Evolutionary conservation across 2,888 invertebrate genomes (phyloP).

Genomic region (Sympetrum striolatum): DNA sequence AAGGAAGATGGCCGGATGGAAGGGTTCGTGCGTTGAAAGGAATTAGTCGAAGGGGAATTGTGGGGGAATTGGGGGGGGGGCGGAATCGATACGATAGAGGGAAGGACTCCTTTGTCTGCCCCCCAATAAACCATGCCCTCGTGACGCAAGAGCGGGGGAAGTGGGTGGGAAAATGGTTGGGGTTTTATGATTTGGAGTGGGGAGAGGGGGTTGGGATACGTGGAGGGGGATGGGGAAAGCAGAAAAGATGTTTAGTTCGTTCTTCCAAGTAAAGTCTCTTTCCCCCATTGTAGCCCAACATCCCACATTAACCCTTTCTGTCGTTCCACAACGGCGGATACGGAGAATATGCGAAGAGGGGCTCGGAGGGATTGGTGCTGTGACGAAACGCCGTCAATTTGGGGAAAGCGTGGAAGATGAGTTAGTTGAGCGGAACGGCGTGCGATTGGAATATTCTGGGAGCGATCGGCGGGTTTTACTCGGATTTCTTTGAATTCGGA

Average conservation of each 20-base stretch:
- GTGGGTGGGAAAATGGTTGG: neutral
- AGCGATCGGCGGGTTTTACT: neutral
- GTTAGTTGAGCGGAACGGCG: neutral
- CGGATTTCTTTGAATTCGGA: too few relatives aligned
- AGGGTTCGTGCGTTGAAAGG: neutral
- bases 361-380: neutral
- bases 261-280: neutral
- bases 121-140: constrained; percentile 14
- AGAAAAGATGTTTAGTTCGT: neutral
- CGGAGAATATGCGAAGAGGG: neutral
- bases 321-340: neutral
- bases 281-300: neutral
- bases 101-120: neutral
- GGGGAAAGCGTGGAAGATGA: neutral
- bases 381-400: neutral
- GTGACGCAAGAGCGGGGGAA: constrained; percentile 10
- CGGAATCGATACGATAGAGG: neutral
- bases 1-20: neutral
- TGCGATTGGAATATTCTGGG: neutral
- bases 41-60: neutral
- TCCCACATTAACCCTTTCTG: neutral
- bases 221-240: neutral
- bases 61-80: neutral
- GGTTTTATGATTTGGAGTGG: neutral
- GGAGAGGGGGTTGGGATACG: neutral